Evolutionary conservation across 2,888 invertebrate genomes (phyloP), one percentile per base, ranked within the genome.

Genomic region (Drosophila atripex): DNA sequence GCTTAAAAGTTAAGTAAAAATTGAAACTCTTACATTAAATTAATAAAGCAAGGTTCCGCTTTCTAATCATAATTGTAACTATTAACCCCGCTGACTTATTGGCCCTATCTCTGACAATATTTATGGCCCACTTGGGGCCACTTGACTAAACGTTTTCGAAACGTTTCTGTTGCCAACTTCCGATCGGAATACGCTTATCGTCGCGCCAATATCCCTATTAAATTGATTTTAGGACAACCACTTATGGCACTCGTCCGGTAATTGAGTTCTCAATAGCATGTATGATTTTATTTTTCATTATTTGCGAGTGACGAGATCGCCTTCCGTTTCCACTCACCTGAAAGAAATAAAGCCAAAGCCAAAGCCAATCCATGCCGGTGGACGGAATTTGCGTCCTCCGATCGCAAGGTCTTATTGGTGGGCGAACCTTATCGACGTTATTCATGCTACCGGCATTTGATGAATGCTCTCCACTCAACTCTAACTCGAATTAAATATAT

Each of bases 271-370:
- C n/a, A n/a, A 35, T 14, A 6, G n/a, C 7, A 35, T 35, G 28
- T 28, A 28, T 35, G 1, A 18, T 18, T 1, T 18, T 18, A 18
- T 18, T 18, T 18, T 18, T 18, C 18, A 18, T n/a, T 35, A n/a
- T 35, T 35, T 12, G 14, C 6, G 5, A 12, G 35, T 35, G 12
- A 12, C 35, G n/a, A 35, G 11, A 39, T 21, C 21, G 11, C 6
- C 35, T 65, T 65, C 63, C 63, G 63, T 4, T 63, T 52, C 25
- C 66, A 61, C 61, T 64, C 9, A 28, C 28, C 9, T 2, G 3
- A 28, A 3, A n/a, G 25, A 55, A 3, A 6, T 8, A 5, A 35
- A 35, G 35, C 7, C n/a, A 35, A 35, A 35, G 35, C 7, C n/a
- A 35, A 7, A 12, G 32, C 32, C 32, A 32, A 32, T 32, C 32